phyloP scores from a whole-genome alignment of 2,888 invertebrate species.

The Aphodius sticticus region DNA sequence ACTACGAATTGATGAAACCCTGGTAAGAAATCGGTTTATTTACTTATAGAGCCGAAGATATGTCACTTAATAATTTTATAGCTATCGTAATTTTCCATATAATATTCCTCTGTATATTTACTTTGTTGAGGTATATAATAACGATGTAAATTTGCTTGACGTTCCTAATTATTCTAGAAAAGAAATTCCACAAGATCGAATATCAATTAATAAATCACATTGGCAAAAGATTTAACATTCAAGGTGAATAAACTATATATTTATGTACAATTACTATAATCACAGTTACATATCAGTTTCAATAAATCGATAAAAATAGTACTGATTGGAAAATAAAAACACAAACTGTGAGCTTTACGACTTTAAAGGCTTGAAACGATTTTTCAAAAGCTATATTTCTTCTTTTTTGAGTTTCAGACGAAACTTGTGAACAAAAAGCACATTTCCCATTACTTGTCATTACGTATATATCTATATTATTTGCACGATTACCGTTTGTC shows the following conservation, averaged over 20 bases:
- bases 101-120: too few species aligned
- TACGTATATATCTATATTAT: constrained; percentile 4
- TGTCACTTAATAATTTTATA: not conserved
- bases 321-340: not conserved
- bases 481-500: not conserved
- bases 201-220: not conserved
- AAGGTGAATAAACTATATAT: not conserved
- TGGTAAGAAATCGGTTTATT: too few species aligned
- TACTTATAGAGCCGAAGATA: not conserved
- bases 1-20: too few species aligned
- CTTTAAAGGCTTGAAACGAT: not conserved
- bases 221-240: not conserved
- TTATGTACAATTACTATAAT: not conserved
- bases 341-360: not conserved
- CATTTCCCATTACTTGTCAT: not conserved
- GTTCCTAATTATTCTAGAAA: not conserved
- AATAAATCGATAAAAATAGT: not conserved
- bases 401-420: too few species aligned
- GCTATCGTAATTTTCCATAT: not conserved
- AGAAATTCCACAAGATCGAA: not conserved
- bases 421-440: not conserved
- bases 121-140: too few species aligned
- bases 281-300: not conserved
- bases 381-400: not conserved
- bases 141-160: not conserved